Evolutionary conservation across 2,113 vertebrate species (phyloP), one percentile per base, ranked within the genome.

Genomic region (Athene noctua): DNA sequence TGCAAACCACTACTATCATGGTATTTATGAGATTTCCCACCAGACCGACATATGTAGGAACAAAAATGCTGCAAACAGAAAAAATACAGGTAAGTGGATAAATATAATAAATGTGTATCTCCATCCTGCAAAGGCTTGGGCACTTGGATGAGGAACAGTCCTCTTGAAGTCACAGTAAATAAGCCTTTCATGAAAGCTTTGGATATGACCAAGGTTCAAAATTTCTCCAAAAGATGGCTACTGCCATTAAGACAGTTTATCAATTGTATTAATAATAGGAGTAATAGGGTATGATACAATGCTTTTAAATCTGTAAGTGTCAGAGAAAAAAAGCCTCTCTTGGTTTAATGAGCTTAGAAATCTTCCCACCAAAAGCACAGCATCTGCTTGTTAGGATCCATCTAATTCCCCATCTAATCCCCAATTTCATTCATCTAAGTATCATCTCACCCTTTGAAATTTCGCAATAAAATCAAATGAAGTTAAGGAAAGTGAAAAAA

Each of bases 1-100:
- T 98, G 81, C 98, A 99, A 44, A 95, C 95, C 92, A 98, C 55
- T 80, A 98, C 98, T 97, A 99, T 91, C 62, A 98, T 1, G 8
- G 98, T 96, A 80, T 97, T 99, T 78, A 99, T 77, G 86, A 98
- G 70, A 82, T 97, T 99, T 40, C 97, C 98, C 20, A 80, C 95
- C 34, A 98, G 95, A 8, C 98, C 99, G 7, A 98, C 36, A 13
- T 96, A 97, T 2, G 81, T 59, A 6, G 99, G 97, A 84, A 96
- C 97, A 36, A 97, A 98, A 63, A 98, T 68, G 85, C 99, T 99
- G 97, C 29, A 86, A 97, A 91, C 6, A 78, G 94, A 72, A 96
- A 92, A 90, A 68, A 70, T 2, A 67, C 22, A 61, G 36, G 38
- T 58, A 62, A 70, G 54, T 55, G 51, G 44, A 70, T 68, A 82